A percentile compares a stretch with the other conserved stretches of the same genome.
These are phyloP conservation scores for Hemicrepidius hirtus DNA, from an alignment of 2,888 invertebrate genomes.

Conservation along the genomic window DNA sequence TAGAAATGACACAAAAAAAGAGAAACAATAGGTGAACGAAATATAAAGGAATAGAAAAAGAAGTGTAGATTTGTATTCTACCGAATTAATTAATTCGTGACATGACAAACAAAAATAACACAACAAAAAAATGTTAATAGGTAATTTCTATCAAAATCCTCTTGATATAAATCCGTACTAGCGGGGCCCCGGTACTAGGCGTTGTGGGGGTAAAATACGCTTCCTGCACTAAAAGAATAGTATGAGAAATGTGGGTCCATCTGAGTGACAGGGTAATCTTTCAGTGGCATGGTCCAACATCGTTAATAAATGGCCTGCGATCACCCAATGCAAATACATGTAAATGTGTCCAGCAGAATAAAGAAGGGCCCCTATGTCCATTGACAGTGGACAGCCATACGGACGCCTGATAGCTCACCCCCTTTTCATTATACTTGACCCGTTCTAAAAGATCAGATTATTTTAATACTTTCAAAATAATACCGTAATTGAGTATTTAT, in stretches of 20 bases:
- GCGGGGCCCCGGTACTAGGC: no score
- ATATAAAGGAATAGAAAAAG: no score
- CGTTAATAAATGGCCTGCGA: conserved; percentile 71
- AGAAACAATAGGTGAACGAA: no score
- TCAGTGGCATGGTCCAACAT: conserved; percentile 69
- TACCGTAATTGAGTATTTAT: conserved; percentile 31
- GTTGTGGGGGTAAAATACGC: neutral
- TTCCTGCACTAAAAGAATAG: conserved; percentile 42
- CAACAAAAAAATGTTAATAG: no score
- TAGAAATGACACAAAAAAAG: no score
- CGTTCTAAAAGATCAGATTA: conserved; percentile 44
- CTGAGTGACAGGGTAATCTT: conserved; percentile 71
- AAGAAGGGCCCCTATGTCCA: conserved; percentile 66
- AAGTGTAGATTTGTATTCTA: no score
- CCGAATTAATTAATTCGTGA: no score
- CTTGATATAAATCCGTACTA: no score
- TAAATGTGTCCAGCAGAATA: conserved; percentile 67
- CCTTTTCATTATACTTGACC: conserved; percentile 44
- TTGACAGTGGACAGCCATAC: conserved; percentile 59
- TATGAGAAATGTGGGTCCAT: conserved; percentile 66
- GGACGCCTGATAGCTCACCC: conserved; percentile 46
- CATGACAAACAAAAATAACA: no score
- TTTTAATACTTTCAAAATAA: conserved; percentile 35
- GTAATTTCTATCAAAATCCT: no score
- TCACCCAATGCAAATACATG: conserved; percentile 71